Evolutionary conservation across 1,140 invertebrate genomes (phyloP).

Genomic region (Ips typographus): DNA sequence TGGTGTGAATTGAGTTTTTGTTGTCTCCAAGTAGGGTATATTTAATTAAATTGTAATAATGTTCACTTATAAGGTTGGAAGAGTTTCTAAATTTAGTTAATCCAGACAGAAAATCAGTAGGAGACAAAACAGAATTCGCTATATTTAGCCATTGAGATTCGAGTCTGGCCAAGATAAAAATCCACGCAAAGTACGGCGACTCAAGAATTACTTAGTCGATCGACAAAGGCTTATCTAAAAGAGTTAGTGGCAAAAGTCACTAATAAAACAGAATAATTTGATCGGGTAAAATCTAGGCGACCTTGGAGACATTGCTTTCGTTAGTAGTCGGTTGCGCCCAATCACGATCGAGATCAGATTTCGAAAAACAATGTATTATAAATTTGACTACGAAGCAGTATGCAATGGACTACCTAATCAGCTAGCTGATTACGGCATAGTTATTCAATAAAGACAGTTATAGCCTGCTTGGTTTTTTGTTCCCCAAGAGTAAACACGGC

Average conservation of each 20-base stretch:
- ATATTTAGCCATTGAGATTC: background rate
- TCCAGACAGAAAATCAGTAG: no score
- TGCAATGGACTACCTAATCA: constrained; percentile 33
- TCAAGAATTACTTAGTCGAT: constrained; percentile 12
- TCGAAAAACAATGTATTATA: constrained; percentile 39
- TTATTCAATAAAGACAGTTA: constrained; percentile 33
- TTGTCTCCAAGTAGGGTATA: no score
- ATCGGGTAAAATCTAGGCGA: constrained; percentile 34
- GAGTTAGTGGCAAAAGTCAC: constrained; percentile 31
- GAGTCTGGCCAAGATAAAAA: no score
- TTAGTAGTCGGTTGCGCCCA: constrained; percentile 28
- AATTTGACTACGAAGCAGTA: constrained; percentile 35
- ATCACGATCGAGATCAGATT: constrained; percentile 34
- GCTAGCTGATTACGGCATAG: constrained; percentile 34
- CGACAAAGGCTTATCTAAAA: constrained; percentile 19
- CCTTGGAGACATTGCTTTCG: constrained; percentile 36
- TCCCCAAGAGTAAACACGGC: constrained; percentile 8
- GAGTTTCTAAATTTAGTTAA: no score
- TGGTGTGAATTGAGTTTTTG: no score
- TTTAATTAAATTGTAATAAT: no score
- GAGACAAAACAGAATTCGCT: no score
- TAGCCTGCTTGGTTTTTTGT: constrained; percentile 23
- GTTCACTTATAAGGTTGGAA: no score
- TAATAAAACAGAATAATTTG: constrained; percentile 33
- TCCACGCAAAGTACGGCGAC: background rate